Conservation (phyloP, 2,113 vertebrate genomes). For the Struthidea cinerea region DNA sequence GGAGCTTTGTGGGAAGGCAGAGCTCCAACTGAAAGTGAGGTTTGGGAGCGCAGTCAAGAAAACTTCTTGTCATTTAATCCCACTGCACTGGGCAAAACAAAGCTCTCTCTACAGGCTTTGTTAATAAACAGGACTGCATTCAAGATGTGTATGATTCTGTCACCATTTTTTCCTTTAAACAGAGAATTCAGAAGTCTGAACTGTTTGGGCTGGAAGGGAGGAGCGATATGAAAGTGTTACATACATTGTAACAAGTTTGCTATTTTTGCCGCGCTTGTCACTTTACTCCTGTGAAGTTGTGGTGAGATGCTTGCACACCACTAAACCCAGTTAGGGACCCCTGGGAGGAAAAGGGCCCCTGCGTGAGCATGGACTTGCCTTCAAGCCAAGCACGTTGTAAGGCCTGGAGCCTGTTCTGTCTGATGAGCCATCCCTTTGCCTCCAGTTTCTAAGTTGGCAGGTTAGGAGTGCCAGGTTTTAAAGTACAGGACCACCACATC, state of each 20-base stretch:
- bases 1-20: background rate
- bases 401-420: background rate
- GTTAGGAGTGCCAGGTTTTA: background rate
- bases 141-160: background rate
- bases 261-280: background rate
- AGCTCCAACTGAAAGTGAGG: background rate
- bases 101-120: background rate
- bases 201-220: background rate
- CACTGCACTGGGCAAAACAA: slow-evolving; percentile 16
- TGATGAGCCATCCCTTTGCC: background rate
- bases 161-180: background rate
- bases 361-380: background rate
- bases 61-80: slow-evolving; percentile 37
- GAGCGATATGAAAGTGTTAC: background rate
- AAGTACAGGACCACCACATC: background rate
- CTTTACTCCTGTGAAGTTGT: background rate
- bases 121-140: slow-evolving; percentile 12
- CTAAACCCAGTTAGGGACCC: background rate
- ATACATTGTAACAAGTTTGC: background rate
- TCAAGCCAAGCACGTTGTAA: background rate
- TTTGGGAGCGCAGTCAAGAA: background rate
- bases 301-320: fast-evolving
- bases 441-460: background rate
- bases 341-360: fast-evolving
- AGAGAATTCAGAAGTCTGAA: background rate